Percentiles rank a stretch among this genome's conserved stretches.
phyloP scores from a whole-genome alignment of 2,888 invertebrate species.

The Onthophagus sagittarius region DNA sequence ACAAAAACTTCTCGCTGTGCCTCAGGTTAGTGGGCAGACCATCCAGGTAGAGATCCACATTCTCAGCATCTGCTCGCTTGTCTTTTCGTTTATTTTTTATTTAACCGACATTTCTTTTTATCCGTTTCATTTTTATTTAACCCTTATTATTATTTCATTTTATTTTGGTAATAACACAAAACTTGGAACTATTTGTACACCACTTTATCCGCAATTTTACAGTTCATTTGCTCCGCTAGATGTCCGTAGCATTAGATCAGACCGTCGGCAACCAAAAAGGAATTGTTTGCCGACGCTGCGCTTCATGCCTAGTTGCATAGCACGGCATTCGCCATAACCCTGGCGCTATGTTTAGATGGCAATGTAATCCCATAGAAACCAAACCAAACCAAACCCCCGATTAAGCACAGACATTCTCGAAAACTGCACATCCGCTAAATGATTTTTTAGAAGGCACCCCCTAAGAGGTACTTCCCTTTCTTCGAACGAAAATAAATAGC shows the following conservation, averaged over 20 bases:
- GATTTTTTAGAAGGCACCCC: background rate
- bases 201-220: slow-evolving; percentile 19
- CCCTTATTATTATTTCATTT: slow-evolving; percentile 29
- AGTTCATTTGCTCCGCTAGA: slow-evolving; percentile 40
- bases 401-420: background rate
- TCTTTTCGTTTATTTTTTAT: slow-evolving; percentile 18
- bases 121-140: slow-evolving; percentile 30
- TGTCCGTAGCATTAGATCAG: slow-evolving; percentile 37
- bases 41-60: slow-evolving; percentile 62
- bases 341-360: slow-evolving; percentile 14
- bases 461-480: background rate
- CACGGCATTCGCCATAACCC: slow-evolving; percentile 18
- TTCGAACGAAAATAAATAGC: background rate
- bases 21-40: slow-evolving; percentile 96
- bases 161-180: slow-evolving; percentile 17
- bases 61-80: slow-evolving; percentile 45
- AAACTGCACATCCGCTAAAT: background rate
- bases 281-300: slow-evolving; percentile 1
- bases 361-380: slow-evolving; percentile 17
- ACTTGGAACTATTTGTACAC: background rate
- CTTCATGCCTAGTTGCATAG: slow-evolving; percentile 29
- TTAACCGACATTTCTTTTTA: slow-evolving; percentile 30
- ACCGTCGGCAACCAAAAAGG: slow-evolving; percentile 11
- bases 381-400: background rate
- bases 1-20: slow-evolving; percentile 98